phyloP scores from a whole-genome alignment of 1,140 invertebrate species.

The Metaphire vulgaris region DNA sequence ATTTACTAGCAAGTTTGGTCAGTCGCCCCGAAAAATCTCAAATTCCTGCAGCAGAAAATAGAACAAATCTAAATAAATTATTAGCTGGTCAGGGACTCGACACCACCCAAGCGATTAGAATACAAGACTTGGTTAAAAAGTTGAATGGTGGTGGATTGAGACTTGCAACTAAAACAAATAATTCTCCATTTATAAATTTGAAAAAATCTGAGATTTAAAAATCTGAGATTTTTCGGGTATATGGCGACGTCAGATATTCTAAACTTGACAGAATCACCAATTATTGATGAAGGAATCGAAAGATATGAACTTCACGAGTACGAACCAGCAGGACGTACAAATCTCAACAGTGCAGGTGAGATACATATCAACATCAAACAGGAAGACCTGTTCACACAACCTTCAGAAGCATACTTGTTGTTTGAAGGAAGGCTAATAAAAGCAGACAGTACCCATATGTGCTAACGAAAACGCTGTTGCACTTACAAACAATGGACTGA shows the following conservation, averaged over 20 bases:
- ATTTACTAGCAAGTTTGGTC: too few relatives aligned
- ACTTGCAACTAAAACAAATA: not conserved
- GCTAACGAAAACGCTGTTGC: not conserved
- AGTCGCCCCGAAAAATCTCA: too few relatives aligned
- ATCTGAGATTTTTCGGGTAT: too few relatives aligned
- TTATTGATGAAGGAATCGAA: constrained; percentile 11
- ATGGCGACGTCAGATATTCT: constrained; percentile 5
- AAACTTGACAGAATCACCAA: constrained; percentile 7
- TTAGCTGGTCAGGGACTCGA: not conserved
- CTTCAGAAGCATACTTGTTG: not conserved
- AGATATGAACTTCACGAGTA: constrained; percentile 11
- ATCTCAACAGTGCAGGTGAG: not conserved
- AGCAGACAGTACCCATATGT: not conserved
- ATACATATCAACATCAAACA: not conserved
- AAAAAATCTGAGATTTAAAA: too few relatives aligned
- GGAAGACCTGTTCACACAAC: not conserved
- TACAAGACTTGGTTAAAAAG: too few relatives aligned
- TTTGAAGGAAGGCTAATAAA: not conserved
- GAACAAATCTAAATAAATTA: not conserved
- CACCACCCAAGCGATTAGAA: not conserved
- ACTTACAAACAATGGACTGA: not conserved
- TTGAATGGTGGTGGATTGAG: not conserved
- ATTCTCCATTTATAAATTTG: not conserved
- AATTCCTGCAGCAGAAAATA: too few relatives aligned
- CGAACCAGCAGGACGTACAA: not conserved